Conservation (phyloP, 2,113 vertebrate species). For the Rattus rattus region DNA sequence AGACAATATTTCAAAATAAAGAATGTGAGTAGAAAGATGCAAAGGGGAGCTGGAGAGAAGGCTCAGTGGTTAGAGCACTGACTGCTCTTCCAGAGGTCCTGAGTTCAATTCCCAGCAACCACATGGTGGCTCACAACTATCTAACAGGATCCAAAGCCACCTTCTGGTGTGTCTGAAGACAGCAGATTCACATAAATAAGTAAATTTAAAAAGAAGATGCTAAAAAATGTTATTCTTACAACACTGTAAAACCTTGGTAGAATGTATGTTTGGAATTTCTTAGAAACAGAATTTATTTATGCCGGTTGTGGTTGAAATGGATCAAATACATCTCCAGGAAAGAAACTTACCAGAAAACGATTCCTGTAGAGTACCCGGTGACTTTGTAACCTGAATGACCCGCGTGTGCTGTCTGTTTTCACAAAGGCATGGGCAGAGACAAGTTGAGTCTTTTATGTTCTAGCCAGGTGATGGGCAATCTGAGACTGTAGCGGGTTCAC, state of each 20-base stretch:
- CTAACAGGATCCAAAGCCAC: too few relatives aligned
- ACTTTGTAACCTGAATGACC: neutral
- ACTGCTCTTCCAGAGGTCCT: too few relatives aligned
- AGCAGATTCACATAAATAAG: too few relatives aligned
- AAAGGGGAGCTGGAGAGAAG: neutral
- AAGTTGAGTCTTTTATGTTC: neutral
- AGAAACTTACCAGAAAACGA: neutral
- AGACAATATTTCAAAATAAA: neutral
- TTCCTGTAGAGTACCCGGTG: neutral
- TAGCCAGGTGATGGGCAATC: neutral
- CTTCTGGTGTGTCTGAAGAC: too few relatives aligned
- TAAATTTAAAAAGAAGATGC: too few relatives aligned
- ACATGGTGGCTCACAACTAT: too few relatives aligned
- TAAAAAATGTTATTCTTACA: neutral
- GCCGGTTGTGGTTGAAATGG: neutral
- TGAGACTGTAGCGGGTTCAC: neutral
- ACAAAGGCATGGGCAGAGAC: neutral
- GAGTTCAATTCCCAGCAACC: too few relatives aligned
- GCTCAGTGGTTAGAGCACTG: too few relatives aligned
- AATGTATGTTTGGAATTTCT: neutral
- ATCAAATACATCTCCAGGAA: neutral
- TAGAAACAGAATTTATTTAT: slow-evolving; percentile 34
- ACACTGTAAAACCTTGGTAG: slow-evolving; percentile 33
- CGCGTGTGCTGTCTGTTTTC: neutral
- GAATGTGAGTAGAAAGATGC: neutral